These are phyloP conservation scores for Cosmia pyralina DNA, from an alignment of 2,888 invertebrate genomes.

Conservation along the genomic window DNA sequence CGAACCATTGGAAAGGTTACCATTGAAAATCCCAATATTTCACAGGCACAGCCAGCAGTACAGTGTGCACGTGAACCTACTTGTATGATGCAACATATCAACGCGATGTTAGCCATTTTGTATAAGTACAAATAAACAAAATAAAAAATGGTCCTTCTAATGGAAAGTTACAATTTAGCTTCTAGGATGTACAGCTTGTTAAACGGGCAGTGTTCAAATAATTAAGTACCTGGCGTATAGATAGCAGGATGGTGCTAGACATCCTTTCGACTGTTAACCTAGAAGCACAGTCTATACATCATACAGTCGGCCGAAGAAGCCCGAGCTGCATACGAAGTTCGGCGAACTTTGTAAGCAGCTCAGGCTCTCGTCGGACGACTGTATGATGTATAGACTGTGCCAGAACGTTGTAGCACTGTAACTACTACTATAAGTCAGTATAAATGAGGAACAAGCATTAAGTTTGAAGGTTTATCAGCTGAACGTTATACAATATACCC, in stretches of 20 bases:
- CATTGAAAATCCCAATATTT: slow-evolving; percentile 2
- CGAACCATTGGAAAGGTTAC: not conserved
- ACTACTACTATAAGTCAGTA: not conserved
- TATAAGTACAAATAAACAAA: not conserved
- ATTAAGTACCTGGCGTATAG: not conserved
- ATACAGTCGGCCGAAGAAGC: too few species aligned
- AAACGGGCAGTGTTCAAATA: not conserved
- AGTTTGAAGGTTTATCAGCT: slow-evolving; percentile 29
- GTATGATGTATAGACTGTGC: too few species aligned
- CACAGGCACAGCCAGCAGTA: not conserved
- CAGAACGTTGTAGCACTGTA: not conserved
- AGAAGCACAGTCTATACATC: too few species aligned
- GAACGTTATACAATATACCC: slow-evolving; percentile 36
- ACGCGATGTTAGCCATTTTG: not conserved
- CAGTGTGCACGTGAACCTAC: not conserved
- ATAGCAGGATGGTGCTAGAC: not conserved
- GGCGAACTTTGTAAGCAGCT: too few species aligned
- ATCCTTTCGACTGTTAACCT: too few species aligned
- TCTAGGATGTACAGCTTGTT: not conserved
- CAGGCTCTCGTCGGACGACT: too few species aligned
- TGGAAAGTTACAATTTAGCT: slow-evolving; percentile 1
- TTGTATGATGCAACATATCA: not conserved
- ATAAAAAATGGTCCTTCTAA: not conserved
- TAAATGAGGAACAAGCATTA: slow-evolving; percentile 8
- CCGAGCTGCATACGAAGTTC: too few species aligned